These are phyloP conservation scores for Benitochromis conjunctus DNA, from an alignment of 2,113 vertebrate species.

Conservation along the genomic window DNA sequence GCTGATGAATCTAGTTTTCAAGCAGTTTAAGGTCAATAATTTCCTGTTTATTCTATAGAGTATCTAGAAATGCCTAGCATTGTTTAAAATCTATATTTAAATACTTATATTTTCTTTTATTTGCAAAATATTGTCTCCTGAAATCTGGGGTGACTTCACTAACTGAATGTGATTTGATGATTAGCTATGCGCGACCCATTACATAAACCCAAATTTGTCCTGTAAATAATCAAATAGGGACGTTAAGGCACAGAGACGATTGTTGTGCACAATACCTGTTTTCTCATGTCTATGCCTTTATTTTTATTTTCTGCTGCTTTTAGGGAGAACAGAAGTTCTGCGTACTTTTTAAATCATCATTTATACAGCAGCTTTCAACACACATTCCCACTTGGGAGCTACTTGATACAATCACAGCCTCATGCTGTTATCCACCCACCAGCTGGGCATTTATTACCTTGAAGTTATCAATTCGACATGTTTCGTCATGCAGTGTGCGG, in stretches of 20 bases:
- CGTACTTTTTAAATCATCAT: neutral
- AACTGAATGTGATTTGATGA: neutral
- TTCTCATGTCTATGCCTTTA: neutral
- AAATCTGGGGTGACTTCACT: neutral
- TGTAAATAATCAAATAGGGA: neutral
- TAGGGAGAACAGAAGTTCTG: neutral
- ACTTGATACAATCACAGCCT: constrained; percentile 2
- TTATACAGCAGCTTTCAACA: neutral
- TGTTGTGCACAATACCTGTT: neutral
- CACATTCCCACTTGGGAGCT: neutral
- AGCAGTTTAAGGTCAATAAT: neutral
- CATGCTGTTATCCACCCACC: constrained; percentile 24
- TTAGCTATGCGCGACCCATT: neutral
- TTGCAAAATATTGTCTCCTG: neutral
- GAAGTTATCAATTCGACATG: constrained; percentile 35
- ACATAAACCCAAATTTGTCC: neutral
- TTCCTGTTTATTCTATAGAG: neutral
- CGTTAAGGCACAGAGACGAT: neutral
- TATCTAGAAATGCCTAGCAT: neutral
- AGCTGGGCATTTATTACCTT: constrained; percentile 29
- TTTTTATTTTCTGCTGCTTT: neutral
- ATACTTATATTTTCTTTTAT: neutral
- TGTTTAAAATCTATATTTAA: neutral
- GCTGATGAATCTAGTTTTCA: neutral
- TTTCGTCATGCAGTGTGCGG: constrained; percentile 28